Conservation (phyloP, 1,140 invertebrate species). For the Araneus ventricosus region DNA sequence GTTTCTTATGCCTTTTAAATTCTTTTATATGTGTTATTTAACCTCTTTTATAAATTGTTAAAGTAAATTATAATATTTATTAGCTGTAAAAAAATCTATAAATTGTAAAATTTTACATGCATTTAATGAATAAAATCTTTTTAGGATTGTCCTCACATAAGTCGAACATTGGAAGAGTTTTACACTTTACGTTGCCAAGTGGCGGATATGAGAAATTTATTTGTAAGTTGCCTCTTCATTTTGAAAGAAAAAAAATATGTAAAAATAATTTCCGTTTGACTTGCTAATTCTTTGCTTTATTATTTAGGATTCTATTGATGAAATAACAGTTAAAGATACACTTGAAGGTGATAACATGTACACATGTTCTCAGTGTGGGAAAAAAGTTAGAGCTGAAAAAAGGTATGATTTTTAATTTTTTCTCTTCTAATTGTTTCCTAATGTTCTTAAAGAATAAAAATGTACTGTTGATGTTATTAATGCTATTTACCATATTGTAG, state of each 20-base stretch:
- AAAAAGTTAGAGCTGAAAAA: conserved; percentile 96
- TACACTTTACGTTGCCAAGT: conserved; percentile 97
- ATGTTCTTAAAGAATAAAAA: no score
- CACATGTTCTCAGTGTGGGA: conserved; percentile 95
- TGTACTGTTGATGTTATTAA: no score
- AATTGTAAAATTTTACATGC: neutral
- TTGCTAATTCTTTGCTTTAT: neutral
- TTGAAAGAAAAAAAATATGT: neutral
- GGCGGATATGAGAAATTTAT: conserved; percentile 96
- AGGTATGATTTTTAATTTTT: no score
- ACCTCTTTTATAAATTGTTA: neutral
- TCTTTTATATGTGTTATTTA: neutral
- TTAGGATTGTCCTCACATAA: conserved; percentile 95
- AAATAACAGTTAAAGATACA: conserved; percentile 97
- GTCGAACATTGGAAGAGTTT: conserved; percentile 95
- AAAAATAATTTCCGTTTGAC: neutral
- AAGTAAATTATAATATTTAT: neutral
- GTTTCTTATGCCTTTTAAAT: no score
- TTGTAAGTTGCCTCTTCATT: conserved; percentile 81
- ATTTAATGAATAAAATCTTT: conserved; percentile 28
- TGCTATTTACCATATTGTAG: no score
- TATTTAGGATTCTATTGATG: conserved; percentile 90
- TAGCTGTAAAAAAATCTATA: neutral
- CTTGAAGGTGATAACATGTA: conserved; percentile 98
- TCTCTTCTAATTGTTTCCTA: no score